Percentiles rank a stretch among this genome's conserved stretches.
phyloP scores from a whole-genome alignment of 1,140 invertebrate genomes.

The Aphidius ervi region DNA sequence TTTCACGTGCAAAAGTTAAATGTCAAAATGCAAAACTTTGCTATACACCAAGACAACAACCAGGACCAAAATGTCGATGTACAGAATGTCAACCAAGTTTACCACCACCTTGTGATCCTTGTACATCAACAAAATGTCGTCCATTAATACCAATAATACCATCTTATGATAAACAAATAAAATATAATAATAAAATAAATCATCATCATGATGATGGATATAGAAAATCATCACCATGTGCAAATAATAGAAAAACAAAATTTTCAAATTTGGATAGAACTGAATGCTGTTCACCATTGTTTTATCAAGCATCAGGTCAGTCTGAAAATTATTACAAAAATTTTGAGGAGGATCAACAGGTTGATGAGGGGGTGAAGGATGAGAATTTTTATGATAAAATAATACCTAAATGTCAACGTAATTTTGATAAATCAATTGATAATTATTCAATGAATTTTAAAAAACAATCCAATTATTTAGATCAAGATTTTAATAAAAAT shows the following conservation, averaged over 20 bases:
- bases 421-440: no score
- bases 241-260: no score
- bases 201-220: constrained; percentile 6
- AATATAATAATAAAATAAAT: neutral
- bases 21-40: constrained; percentile 31
- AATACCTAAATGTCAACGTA: no score
- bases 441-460: no score
- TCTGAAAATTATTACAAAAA: no score
- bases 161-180: neutral
- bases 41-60: constrained; percentile 18
- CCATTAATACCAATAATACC: neutral
- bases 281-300: no score
- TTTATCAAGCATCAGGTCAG: no score
- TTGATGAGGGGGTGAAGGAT: no score
- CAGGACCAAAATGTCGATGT: constrained; percentile 21
- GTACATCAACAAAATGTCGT: constrained; percentile 23
- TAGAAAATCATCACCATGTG: neutral
- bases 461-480: no score
- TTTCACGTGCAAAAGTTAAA: constrained; percentile 26
- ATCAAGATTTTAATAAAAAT: neutral
- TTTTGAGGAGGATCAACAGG: no score
- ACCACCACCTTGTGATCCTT: constrained; percentile 26
- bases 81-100: constrained; percentile 20
- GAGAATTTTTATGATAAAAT: no score
- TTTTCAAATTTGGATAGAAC: no score